phyloP scores from a whole-genome alignment of 2,797 vertebrate species.

The Lacerta bilineata region DNA sequence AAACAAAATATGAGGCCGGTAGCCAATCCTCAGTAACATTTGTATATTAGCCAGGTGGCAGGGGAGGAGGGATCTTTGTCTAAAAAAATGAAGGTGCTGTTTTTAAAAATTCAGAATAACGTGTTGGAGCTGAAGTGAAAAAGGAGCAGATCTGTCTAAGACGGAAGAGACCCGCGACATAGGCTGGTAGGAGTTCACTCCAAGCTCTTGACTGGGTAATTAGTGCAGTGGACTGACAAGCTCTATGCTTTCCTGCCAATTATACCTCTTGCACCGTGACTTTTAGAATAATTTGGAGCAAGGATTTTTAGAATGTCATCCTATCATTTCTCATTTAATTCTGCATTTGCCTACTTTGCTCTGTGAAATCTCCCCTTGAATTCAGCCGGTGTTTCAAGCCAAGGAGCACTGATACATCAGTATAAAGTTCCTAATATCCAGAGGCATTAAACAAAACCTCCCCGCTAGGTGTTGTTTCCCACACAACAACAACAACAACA shows the following conservation, averaged over 20 bases:
- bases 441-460: neutral
- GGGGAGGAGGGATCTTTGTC: conserved; percentile 53
- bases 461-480: neutral
- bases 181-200: conserved; percentile 68
- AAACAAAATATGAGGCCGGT: conserved; percentile 64
- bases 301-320: conserved; percentile 68
- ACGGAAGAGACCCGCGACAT: conserved; percentile 43
- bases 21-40: conserved; percentile 49
- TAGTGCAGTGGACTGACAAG: conserved; percentile 72
- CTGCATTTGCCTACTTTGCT: conserved; percentile 29
- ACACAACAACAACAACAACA: neutral
- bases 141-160: conserved; percentile 43
- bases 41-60: conserved; percentile 71
- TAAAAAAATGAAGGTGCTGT: conserved; percentile 63
- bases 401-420: conserved; percentile 29
- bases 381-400: conserved; percentile 19
- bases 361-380: conserved; percentile 22
- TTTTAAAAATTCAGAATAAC: conserved; percentile 60
- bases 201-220: conserved; percentile 74
- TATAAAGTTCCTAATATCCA: conserved; percentile 20
- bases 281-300: conserved; percentile 77
- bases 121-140: conserved; percentile 56
- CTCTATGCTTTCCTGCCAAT: conserved; percentile 72
- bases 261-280: conserved; percentile 65
- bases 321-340: conserved; percentile 64